Conservation (phyloP, 2,113 vertebrate species). For the Seriola aureovittata region DNA sequence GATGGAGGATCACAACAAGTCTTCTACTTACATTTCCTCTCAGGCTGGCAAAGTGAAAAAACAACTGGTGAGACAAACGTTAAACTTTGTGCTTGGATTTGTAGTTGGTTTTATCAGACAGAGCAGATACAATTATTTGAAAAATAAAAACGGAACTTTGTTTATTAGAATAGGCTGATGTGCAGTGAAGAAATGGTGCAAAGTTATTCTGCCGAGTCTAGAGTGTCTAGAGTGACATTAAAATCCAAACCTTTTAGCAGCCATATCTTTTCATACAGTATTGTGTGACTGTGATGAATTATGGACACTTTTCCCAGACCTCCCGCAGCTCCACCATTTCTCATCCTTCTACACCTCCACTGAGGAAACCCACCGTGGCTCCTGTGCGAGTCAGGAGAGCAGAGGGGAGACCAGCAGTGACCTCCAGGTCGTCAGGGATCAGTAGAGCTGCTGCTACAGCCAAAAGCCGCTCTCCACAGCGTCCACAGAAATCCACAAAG, state of each 20-base stretch:
- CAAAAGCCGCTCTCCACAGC: slow-evolving; percentile 37
- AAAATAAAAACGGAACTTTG: background rate
- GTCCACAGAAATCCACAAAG: slow-evolving; percentile 27
- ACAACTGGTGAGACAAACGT: slow-evolving; percentile 57
- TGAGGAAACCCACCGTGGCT: slow-evolving; percentile 47
- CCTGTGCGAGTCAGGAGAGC: slow-evolving; percentile 27
- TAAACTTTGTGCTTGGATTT: background rate
- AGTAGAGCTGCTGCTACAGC: slow-evolving; percentile 17
- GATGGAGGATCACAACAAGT: slow-evolving; percentile 73
- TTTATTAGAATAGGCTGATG: background rate
- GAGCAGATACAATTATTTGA: no score
- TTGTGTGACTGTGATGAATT: background rate
- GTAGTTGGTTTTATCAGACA: background rate
- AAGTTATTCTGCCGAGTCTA: background rate
- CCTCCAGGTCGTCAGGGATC: slow-evolving; percentile 1
- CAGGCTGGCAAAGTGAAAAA: slow-evolving; percentile 51
- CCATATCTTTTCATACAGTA: background rate
- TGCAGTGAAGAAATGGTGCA: background rate
- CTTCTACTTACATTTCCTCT: background rate
- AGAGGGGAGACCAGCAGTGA: slow-evolving; percentile 22
- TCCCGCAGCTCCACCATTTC: background rate
- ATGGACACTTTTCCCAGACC: slow-evolving; percentile 12
- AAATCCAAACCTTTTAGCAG: no score
- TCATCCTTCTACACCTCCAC: slow-evolving; percentile 26
- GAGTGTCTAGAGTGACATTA: background rate